These are phyloP conservation scores for Bruchidius siliquastri DNA, from an alignment of 2,888 invertebrate species.

Conservation along the genomic window DNA sequence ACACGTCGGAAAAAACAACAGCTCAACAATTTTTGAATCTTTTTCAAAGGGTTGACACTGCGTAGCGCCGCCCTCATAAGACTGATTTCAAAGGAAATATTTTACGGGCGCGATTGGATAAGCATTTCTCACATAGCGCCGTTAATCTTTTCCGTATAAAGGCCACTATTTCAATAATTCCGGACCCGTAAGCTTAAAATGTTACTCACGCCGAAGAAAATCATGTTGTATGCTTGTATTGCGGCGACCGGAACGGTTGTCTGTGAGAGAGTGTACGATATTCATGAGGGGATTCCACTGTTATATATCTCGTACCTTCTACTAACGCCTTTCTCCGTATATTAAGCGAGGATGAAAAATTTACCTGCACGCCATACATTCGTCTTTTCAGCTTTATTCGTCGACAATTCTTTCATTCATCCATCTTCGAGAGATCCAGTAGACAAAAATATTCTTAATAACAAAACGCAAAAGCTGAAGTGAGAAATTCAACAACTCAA, in stretches of 20 bases:
- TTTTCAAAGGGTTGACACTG: no score
- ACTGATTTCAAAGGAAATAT: no score
- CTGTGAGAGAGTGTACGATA: slow-evolving; percentile 32
- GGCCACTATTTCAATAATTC: background rate
- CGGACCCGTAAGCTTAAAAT: background rate
- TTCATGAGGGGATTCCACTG: slow-evolving; percentile 28
- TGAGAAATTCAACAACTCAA: no score
- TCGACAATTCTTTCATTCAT: background rate
- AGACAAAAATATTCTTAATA: no score
- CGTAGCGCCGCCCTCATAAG: no score
- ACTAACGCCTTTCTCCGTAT: slow-evolving; percentile 43
- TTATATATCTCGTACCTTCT: slow-evolving; percentile 40
- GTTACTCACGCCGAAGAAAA: slow-evolving; percentile 38
- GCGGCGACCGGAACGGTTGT: slow-evolving; percentile 9
- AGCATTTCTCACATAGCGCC: no score
- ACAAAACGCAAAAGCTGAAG: no score
- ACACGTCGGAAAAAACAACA: no score
- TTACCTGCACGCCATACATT: background rate
- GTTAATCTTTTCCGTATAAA: no score
- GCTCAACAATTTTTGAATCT: no score
- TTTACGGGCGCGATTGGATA: no score
- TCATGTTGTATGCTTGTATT: slow-evolving; percentile 33
- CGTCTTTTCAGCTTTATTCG: background rate
- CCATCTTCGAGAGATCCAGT: background rate
- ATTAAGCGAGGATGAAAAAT: slow-evolving; percentile 9